These are phyloP conservation scores for Neodiprion fabricii DNA, from an alignment of 1,140 invertebrate genomes.

Conservation along the genomic window DNA sequence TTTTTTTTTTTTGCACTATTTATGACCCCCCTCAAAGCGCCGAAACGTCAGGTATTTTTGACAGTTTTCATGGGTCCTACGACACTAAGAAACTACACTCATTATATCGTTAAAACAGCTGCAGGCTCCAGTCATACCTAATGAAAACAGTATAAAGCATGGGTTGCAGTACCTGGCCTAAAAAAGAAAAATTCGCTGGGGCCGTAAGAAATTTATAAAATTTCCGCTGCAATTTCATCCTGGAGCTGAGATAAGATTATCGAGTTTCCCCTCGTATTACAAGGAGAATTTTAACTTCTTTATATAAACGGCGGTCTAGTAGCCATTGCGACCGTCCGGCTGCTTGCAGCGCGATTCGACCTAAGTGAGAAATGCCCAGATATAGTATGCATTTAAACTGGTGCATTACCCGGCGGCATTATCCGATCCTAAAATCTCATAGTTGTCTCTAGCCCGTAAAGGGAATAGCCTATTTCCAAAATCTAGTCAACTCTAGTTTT, in stretches of 20 bases:
- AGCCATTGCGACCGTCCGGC: neutral
- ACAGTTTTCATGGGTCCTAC: no score
- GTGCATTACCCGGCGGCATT: conserved; percentile 1
- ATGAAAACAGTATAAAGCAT: neutral
- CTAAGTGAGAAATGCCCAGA: neutral
- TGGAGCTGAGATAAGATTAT: neutral
- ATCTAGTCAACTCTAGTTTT: neutral
- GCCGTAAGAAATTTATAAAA: neutral
- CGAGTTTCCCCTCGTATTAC: neutral
- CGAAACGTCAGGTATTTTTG: no score
- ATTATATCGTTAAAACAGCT: no score
- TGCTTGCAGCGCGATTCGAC: no score
- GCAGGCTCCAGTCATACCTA: neutral
- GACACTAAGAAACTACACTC: no score
- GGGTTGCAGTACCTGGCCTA: conserved; percentile 38
- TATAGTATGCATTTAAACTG: conserved; percentile 5
- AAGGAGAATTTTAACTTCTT: neutral
- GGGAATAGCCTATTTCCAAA: neutral
- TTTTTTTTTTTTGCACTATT: no score
- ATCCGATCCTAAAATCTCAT: neutral
- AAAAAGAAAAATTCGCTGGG: no score
- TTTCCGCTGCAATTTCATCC: neutral
- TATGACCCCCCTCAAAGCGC: no score
- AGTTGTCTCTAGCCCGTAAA: neutral
- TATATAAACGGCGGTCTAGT: neutral